Evolutionary conservation across 2,113 vertebrate genomes (phyloP).

Genomic region (Sarotherodon lohbergeri): DNA sequence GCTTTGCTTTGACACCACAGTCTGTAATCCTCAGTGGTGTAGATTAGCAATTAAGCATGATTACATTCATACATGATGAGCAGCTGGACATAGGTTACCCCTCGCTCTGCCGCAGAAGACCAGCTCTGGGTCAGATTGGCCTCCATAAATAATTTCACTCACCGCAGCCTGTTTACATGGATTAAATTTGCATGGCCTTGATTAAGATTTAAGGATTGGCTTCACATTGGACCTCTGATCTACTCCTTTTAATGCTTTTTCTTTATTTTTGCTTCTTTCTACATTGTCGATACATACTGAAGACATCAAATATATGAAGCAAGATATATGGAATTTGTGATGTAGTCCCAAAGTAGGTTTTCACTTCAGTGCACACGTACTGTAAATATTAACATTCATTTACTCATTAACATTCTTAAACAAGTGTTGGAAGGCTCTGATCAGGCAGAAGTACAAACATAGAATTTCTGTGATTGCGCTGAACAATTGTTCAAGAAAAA

Average conservation of each 20-base stretch:
- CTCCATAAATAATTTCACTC: slow-evolving; percentile 61
- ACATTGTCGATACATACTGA: background rate
- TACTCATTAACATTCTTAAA: background rate
- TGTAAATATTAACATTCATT: background rate
- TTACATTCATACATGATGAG: slow-evolving; percentile 31
- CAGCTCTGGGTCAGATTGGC: slow-evolving; percentile 23
- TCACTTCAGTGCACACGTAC: background rate
- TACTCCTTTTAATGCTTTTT: background rate
- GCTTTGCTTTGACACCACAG: background rate
- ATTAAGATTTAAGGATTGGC: slow-evolving; percentile 54
- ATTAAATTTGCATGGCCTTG: slow-evolving; percentile 65
- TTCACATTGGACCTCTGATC: background rate
- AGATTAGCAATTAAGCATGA: slow-evolving; percentile 1
- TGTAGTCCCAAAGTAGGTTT: background rate
- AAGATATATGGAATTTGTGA: background rate
- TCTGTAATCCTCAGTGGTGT: background rate
- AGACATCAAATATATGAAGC: background rate
- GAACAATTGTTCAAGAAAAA: background rate
- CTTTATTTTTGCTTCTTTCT: background rate
- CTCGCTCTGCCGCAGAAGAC: background rate
- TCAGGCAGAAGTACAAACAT: background rate
- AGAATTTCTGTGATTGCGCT: background rate
- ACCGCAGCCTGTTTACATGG: slow-evolving; percentile 42
- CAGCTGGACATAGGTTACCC: background rate
- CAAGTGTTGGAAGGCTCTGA: background rate